Evolutionary conservation across 2,888 invertebrate species (phyloP), one percentile per base, ranked within the genome.

Genomic region (Agapostemon virescens): DNA sequence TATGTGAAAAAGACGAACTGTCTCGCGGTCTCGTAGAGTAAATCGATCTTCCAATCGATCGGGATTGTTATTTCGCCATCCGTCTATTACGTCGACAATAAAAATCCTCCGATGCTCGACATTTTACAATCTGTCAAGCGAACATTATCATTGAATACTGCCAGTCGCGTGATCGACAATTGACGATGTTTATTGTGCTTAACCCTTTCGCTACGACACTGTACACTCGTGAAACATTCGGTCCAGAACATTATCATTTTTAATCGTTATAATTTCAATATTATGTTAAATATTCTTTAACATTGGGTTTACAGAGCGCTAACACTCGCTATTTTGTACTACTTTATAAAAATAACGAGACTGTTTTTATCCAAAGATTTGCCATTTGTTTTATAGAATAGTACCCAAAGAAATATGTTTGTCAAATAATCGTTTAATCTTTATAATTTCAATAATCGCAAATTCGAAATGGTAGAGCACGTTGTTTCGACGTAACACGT

Each of bases 41-140:
- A 69, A 49, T 45, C 42, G 63, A 33, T 71, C 63, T 71, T 63
- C 63, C 63, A 38, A 52, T 52, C 7, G 20, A 42, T 64, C 45
- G 20, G 49, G 33, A 33, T 80, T 69, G 30, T 69, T 79, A 38
- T 63, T 38, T 30, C 68, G 20, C 49, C 70, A 49, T 49, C 40
- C 42, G 68, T 69, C 15, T 80, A 40, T 55, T 58, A 64, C 70
- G n/a, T 81, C 17, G 81, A 81, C 81, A 81, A 81, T 81, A 80
- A 79, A 78, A n/a, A 63, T 68, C 15, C 6, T 63, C 71, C 68
- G n/a, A 55, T 30, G n/a, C 52, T 26, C 68, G n/a, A 45, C 55
- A 69, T 63, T 79, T 66, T 63, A 38, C 55, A 26, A 38, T 42
- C 49, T 15, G 1, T 63, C 71, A 26, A 26, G 66, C n/a, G 40